These are phyloP conservation scores for Capreolus pygargus DNA, from an alignment of 2,113 vertebrate genomes.

Conservation along the genomic window DNA sequence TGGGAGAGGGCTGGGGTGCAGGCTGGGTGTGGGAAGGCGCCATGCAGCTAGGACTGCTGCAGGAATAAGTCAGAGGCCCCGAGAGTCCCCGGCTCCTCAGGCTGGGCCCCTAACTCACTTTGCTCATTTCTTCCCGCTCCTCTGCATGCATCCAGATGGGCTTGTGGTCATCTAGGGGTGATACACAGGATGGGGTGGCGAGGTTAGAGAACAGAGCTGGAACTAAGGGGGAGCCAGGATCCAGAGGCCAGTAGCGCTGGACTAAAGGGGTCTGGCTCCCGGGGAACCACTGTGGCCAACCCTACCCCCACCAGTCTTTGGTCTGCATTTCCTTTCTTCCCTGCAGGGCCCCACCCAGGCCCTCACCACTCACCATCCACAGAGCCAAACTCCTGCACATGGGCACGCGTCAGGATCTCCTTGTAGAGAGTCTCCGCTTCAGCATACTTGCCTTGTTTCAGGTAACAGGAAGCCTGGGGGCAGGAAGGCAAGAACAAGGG, in stretches of 20 bases:
- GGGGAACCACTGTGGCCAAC: not conserved
- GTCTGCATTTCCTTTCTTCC: not conserved
- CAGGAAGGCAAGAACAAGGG: slow-evolving; percentile 19
- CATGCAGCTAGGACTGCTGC: not conserved
- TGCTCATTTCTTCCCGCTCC: slow-evolving; percentile 97
- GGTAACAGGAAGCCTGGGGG: slow-evolving; percentile 95
- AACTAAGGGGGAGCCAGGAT: not conserved
- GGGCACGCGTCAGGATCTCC: slow-evolving; percentile 97
- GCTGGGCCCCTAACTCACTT: slow-evolving; percentile 82
- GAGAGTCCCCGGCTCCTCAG: not conserved
- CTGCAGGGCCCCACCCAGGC: not conserved
- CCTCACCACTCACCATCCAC: slow-evolving; percentile 91
- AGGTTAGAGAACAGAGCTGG: slow-evolving; percentile 5
- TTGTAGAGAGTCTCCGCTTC: slow-evolving; percentile 97
- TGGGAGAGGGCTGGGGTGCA: not conserved
- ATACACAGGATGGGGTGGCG: slow-evolving; percentile 29
- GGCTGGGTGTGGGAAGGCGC: not conserved
- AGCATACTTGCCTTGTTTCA: slow-evolving; percentile 98
- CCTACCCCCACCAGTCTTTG: not conserved
- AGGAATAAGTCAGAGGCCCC: not conserved
- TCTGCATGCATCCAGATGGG: slow-evolving; percentile 99
- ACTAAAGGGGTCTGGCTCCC: not conserved
- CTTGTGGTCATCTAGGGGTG: slow-evolving; percentile 92
- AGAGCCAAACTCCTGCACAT: slow-evolving; percentile 98
- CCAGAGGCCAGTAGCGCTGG: not conserved